Conservation (phyloP, 2,888 invertebrate genomes). For the Chrysolina haemoptera region DNA sequence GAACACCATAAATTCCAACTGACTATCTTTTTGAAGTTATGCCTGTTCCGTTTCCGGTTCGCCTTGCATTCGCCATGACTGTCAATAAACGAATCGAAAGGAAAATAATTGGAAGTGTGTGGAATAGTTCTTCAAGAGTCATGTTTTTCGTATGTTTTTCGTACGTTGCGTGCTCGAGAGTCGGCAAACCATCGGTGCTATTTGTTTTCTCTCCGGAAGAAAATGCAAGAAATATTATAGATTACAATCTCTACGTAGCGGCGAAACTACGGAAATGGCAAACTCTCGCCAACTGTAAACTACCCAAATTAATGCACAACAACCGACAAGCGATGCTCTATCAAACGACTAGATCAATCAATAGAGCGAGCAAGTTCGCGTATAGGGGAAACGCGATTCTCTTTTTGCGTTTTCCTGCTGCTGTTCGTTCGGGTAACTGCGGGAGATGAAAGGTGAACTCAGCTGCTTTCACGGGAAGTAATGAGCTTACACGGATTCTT, state of each 20-base stretch:
- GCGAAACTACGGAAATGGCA: background rate
- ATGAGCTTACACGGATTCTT: background rate
- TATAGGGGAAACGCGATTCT: background rate
- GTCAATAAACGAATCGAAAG: too few species aligned
- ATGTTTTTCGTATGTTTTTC: too few species aligned
- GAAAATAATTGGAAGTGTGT: too few species aligned
- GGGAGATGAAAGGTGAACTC: background rate
- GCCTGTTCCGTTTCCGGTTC: too few species aligned
- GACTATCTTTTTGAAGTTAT: too few species aligned
- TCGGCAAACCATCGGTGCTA: too few species aligned
- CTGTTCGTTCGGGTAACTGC: background rate
- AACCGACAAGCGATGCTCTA: constrained; percentile 11
- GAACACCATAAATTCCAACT: too few species aligned
- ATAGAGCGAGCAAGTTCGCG: background rate
- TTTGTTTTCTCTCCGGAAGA: too few species aligned
- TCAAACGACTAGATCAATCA: constrained; percentile 22
- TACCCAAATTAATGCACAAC: constrained; percentile 14
- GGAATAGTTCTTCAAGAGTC: too few species aligned
- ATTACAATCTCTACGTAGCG: background rate
- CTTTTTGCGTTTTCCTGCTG: background rate
- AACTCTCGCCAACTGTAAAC: constrained; percentile 12
- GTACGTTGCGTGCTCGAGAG: too few species aligned
- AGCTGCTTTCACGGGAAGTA: background rate
- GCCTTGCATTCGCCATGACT: too few species aligned
- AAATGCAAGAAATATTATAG: too few species aligned